phyloP scores from a whole-genome alignment of 2,797 vertebrate genomes.

The Alfaro cultratus region DNA sequence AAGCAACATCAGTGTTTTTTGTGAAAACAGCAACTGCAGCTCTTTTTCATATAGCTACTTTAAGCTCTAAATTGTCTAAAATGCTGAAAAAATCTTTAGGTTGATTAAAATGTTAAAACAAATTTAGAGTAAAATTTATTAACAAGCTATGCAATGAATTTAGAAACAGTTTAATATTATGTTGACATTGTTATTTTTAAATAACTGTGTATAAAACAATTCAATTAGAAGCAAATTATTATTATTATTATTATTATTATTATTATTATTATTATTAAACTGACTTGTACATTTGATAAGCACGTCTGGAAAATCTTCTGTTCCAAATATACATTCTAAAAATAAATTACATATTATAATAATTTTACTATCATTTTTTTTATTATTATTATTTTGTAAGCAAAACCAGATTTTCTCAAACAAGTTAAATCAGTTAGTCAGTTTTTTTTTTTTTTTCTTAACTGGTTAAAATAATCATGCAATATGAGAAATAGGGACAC shows the following conservation, averaged over 20 bases:
- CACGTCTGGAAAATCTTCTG: not conserved
- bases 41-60: not conserved
- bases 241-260: not conserved
- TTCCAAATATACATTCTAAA: not conserved
- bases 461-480: constrained; percentile 15
- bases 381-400: not conserved
- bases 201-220: not conserved
- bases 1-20: not conserved
- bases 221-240: not conserved
- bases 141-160: not conserved
- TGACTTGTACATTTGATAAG: not conserved
- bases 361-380: not conserved
- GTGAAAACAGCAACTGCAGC: not conserved
- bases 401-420: constrained; percentile 7
- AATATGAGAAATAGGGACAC: not conserved
- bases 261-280: not conserved
- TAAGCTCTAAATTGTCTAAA: not conserved
- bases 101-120: not conserved
- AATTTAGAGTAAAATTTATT: not conserved
- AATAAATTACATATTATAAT: not conserved
- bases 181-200: not conserved
- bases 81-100: not conserved
- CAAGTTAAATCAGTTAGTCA: constrained; percentile 8
- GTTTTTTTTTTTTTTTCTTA: not conserved
- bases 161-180: not conserved